Base-by-base conservation (phyloP, 2,888 invertebrate species). In the Trachelus iudaicus region DNA sequence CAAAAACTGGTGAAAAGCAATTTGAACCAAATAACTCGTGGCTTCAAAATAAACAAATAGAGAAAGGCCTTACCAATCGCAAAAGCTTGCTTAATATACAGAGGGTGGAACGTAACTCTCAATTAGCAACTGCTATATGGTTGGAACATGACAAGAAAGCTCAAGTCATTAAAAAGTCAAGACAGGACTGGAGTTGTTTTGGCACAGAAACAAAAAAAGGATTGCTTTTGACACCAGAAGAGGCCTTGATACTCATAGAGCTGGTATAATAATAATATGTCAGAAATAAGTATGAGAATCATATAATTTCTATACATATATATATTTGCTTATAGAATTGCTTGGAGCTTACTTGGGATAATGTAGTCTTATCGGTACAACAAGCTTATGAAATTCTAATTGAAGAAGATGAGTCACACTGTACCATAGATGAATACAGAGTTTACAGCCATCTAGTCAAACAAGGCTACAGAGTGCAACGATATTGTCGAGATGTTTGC, bases 181-280 rank as follows among this genome's bases (percentile, higher is more conserved):
- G 94, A 1, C 91, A 93, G 11, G 91, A 93, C 77, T 94, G 94
- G 94, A 92, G 93, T 76, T 93, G 91, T 81, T 89, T 94, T 80
- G 94, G 94, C 0, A 92, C 93, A 78, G 92, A 92, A 84, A 88
- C 92, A 33, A 92, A 93, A 69, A 90, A 91, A 37, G 89, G 89
- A 76, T 86, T 94, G 6, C 94, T 92, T 87, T 89, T 96, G 1
- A 91, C 92, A 75, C 94, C 95, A 3, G 95, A 95, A 90, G 95
- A 95, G 92, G 93, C 94, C 69, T 90, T 95, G 71, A 94, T 93
- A 87, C 91, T 95, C 74, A 91, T 95, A 87, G 95, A 95, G 93
- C 92, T 93, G 87, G 95, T 95, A 92, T 92, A 92, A 87, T 37
- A 37, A 40, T 56, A 56, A 56, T 56, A 23, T 56, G 23, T 56